phyloP scores from a whole-genome alignment of 37 sponge, comb jelly and placozoan species.

The Tethya wilhelma region DNA sequence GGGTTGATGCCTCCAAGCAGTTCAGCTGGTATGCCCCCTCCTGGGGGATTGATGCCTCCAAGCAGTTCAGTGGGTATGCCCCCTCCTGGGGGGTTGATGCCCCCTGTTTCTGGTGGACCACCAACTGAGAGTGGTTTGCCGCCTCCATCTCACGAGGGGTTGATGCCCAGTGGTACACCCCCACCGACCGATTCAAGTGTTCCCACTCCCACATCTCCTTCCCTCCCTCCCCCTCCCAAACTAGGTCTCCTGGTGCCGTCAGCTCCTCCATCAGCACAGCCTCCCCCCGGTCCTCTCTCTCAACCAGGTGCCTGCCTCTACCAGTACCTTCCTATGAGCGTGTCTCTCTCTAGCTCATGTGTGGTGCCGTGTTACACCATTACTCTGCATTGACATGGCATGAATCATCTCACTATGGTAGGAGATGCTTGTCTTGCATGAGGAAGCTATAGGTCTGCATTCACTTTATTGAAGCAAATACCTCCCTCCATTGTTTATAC shows the following conservation, averaged over 20 bases:
- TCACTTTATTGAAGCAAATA: no score
- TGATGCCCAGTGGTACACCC: no score
- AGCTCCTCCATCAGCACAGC: background rate
- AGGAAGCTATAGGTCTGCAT: background rate
- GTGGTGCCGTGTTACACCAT: background rate
- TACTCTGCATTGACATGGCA: background rate
- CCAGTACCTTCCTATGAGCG: background rate
- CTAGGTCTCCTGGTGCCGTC: background rate
- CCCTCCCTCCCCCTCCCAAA: background rate
- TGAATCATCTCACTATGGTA: constrained; percentile 4
- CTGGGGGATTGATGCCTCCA: no score
- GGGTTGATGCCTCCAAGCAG: no score
- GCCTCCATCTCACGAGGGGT: no score
- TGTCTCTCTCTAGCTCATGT: background rate
- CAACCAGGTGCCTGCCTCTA: constrained; percentile 15
- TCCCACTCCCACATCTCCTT: background rate
- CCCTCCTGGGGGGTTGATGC: no score
- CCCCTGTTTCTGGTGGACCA: no score
- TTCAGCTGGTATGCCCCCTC: no score
- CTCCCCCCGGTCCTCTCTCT: constrained; percentile 2
- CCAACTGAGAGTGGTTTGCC: no score
- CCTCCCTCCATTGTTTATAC: no score
- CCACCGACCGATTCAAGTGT: background rate
- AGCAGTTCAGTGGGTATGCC: no score
- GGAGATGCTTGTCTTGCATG: background rate